Conservation (phyloP, 1,140 invertebrate species). For the Bombus confusus region DNA sequence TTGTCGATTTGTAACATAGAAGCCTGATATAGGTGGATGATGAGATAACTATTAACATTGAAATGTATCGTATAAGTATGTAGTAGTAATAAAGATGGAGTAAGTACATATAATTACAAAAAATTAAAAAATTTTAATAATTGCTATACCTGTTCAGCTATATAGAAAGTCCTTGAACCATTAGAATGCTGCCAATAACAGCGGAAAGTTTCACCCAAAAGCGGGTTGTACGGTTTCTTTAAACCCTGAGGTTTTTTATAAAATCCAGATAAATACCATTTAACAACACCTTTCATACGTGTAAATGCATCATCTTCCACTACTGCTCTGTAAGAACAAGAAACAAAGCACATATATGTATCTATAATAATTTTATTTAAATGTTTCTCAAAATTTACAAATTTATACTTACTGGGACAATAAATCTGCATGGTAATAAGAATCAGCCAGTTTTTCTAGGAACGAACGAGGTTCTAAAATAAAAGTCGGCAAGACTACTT, state of each 20-base stretch:
- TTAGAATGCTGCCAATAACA: conserved; percentile 95
- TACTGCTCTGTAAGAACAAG: conserved; percentile 87
- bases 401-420: conserved; percentile 88
- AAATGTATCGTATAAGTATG: not conserved
- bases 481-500: conserved; percentile 95
- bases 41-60: conserved; percentile 89
- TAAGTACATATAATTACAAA: not conserved
- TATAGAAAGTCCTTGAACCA: conserved; percentile 94
- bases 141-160: conserved; percentile 92
- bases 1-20: conserved; percentile 96
- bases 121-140: not conserved
- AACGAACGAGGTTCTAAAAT: conserved; percentile 96
- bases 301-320: conserved; percentile 93
- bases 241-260: conserved; percentile 95
- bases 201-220: conserved; percentile 95
- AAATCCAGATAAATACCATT: conserved; percentile 95
- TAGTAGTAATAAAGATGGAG: not conserved
- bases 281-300: conserved; percentile 93
- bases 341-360: conserved; percentile 26
- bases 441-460: conserved; percentile 95
- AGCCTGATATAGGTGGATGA: conserved; percentile 96
- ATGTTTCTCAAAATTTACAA: not conserved
- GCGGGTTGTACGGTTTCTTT: conserved; percentile 98
- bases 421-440: conserved; percentile 96
- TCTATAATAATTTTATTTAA: not conserved